Percentiles rank a stretch among this genome's conserved stretches.
Evolutionary conservation across 2,113 vertebrate genomes (phyloP).

Genomic region (Emydocephalus ijimae): DNA sequence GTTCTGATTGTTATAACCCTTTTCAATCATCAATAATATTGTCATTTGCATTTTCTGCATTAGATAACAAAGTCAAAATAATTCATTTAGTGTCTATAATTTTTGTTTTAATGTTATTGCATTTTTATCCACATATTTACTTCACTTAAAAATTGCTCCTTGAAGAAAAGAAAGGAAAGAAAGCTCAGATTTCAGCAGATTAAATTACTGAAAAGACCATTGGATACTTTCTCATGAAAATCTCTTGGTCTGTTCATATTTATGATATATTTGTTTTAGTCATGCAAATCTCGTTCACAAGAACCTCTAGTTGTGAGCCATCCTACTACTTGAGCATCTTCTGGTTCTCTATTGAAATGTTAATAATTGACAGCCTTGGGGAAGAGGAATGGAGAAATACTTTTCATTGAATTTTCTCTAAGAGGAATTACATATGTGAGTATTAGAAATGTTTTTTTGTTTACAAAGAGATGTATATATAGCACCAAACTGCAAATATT

Average conservation of each 20-base stretch:
- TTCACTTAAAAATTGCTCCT: background rate
- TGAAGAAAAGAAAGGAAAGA: background rate
- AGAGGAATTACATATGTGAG: conserved; percentile 51
- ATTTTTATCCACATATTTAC: background rate
- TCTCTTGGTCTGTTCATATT: background rate
- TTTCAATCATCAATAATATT: background rate
- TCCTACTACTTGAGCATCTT: background rate
- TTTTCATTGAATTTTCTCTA: conserved; percentile 39
- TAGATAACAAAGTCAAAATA: background rate
- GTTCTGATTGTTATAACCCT: background rate
- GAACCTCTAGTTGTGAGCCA: conserved; percentile 22
- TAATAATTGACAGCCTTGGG: conserved; percentile 55
- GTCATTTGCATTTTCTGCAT: background rate
- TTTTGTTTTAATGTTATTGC: background rate
- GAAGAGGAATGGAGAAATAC: conserved; percentile 47
- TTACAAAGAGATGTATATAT: conserved; percentile 8
- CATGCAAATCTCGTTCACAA: background rate
- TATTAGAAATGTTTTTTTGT: conserved; percentile 1
- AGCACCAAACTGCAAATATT: conserved; percentile 5
- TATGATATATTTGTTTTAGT: background rate
- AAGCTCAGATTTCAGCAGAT: background rate
- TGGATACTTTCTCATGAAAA: accelerated
- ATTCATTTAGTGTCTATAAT: background rate
- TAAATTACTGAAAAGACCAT: background rate
- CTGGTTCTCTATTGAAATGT: conserved; percentile 25